Evolutionary conservation across 2,797 vertebrate genomes (phyloP), one percentile per base, ranked within the genome.

Genomic region (Ctenochaetus hawaiiensis): DNA sequence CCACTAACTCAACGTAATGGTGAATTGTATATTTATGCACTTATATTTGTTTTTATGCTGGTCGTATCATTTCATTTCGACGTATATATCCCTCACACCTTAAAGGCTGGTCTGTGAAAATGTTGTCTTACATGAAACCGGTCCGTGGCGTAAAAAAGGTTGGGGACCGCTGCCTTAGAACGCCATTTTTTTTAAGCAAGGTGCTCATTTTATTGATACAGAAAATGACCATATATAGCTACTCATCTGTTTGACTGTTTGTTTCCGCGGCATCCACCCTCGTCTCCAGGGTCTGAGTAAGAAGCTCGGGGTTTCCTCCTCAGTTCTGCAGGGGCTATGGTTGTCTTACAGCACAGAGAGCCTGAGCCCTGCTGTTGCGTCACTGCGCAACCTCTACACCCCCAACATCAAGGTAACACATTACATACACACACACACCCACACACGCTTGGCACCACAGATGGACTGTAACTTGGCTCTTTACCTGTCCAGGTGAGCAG

Each of bases 261-360:
- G 20, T 63, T 49, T 52, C 17, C 47, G 16, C 64, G 26, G 0
- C 4, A 2, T 47, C 26, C 57, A 0, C 30, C 78, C 8, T 61
- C 2, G 0, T 77, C 49, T 52, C 5, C 70, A 99, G 98, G 98
- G 98, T 76, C 94, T 99, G 86, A 99, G 97, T 93, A 99, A 97
- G 94, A 99, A 97, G 90, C 97, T 98, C 2, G 97, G 98, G 20
- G 96, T 99, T 44, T 98, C 98, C 69, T 99, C 98, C 8, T 99
- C 98, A 18, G 97, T 99, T 74, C 94, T 99, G 75, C 98, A 99
- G 95, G 98, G 97, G 72, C 95, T 99, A 69, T 99, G 98, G 98
- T 94, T 99, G 79, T 97, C 97, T 45, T 99, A 99, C 88, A 99
- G 98, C 80, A 97, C 97, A 0, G 96, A 96, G 83, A 96, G 95